These are phyloP conservation scores for Percopsis omiscomaycus DNA, from an alignment of 2,797 vertebrate species.

Conservation along the genomic window DNA sequence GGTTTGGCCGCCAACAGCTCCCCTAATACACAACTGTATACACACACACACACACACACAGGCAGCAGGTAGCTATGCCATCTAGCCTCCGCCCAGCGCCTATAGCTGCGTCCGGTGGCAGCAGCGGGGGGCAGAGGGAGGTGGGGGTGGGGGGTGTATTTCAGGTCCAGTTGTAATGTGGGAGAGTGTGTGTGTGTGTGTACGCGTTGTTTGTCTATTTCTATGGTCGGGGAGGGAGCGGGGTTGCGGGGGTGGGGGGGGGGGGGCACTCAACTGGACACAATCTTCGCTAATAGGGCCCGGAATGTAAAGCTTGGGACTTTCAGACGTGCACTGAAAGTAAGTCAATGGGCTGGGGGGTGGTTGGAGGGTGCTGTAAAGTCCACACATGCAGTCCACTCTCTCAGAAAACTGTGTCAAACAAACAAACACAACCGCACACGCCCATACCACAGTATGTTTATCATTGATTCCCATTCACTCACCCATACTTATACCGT, in stretches of 20 bases:
- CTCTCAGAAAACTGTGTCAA: neutral
- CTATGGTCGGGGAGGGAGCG: neutral
- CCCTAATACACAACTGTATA: neutral
- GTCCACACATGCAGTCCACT: neutral
- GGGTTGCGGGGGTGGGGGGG: neutral
- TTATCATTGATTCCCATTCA: too few relatives aligned
- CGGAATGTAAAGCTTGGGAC: conserved; percentile 66
- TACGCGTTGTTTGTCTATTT: conserved; percentile 5
- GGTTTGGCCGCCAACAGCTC: conserved; percentile 52
- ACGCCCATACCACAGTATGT: neutral
- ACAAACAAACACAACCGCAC: conserved; percentile 1
- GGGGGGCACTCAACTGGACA: conserved; percentile 36
- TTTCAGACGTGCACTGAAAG: conserved; percentile 35
- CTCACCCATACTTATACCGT: conserved; percentile 4
- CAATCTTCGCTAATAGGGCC: conserved; percentile 63
- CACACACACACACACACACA: conserved; percentile 15
- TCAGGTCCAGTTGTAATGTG: neutral
- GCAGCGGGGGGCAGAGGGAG: too few relatives aligned
- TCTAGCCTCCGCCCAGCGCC: too few relatives aligned
- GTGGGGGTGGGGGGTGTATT: too few relatives aligned
- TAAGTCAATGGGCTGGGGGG: conserved; percentile 34
- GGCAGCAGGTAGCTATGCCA: neutral
- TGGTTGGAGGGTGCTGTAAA: conserved; percentile 22
- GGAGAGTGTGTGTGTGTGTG: conserved; percentile 1
- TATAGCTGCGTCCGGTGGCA: too few relatives aligned